phyloP scores from a whole-genome alignment of 2,113 vertebrate genomes.

The Phrynosoma blainvillii region DNA sequence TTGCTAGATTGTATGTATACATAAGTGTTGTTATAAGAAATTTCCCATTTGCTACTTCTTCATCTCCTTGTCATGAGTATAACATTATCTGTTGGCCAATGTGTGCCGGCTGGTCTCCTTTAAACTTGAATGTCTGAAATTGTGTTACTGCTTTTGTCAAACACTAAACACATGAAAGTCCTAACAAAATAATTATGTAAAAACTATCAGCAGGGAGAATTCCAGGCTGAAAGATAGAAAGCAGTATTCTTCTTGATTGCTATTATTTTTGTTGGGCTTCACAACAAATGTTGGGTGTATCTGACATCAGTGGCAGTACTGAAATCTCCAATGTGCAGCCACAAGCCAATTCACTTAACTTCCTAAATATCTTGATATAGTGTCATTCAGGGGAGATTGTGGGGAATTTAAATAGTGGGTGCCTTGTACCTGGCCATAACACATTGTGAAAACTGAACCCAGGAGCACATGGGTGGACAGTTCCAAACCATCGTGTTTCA shows the following conservation, averaged over 20 bases:
- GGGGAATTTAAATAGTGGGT: neutral
- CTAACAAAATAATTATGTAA: neutral
- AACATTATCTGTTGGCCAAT: neutral
- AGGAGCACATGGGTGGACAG: neutral
- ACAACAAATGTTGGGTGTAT: neutral
- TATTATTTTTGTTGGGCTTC: too few species aligned
- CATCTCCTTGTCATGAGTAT: slow-evolving; percentile 19
- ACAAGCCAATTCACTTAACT: neutral
- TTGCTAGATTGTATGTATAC: too few species aligned
- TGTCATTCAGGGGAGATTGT: neutral
- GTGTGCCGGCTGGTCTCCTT: neutral
- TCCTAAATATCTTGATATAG: neutral
- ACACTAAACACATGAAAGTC: neutral
- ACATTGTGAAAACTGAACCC: neutral
- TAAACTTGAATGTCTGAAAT: neutral
- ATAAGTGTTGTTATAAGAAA: too few species aligned
- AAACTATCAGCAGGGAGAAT: neutral
- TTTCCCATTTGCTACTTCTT: too few species aligned
- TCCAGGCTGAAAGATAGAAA: too few species aligned
- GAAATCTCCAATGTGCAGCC: too few species aligned
- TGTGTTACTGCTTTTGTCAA: neutral
- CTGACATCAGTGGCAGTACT: neutral
- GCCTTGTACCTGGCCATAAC: neutral
- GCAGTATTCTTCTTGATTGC: too few species aligned
- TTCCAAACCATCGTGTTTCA: neutral